Evolutionary conservation across 2,888 invertebrate genomes (phyloP), one percentile per base, ranked within the genome.

Genomic region (Sarcophaga subvicina): DNA sequence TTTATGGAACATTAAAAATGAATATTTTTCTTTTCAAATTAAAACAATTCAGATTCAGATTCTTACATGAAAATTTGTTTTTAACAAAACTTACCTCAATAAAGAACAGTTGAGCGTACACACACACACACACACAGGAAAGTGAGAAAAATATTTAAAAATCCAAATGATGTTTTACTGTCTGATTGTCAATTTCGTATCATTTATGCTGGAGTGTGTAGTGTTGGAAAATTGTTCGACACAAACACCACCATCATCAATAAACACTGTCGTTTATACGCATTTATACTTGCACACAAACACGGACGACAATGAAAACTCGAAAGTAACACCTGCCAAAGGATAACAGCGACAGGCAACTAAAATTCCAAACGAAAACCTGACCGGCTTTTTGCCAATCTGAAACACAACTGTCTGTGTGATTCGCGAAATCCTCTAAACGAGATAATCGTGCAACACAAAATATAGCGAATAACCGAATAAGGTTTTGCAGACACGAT

Each of bases 301-400:
- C 5, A 17, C 4, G 5, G 54, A 17, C 54, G 17, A 54, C 20
- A 64, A 76, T 4, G 20, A 67, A 69, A 22, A 22, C 10, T 37
- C 37, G 45, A 69, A 17, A 66, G 27, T 69, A 81, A 85, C 85
- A 81, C 81, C 85, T 78, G 85, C 85, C 60, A 64, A 17, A 78
- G 83, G 80, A 83, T 66, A 79, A 78, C 75, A 37, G 66, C 73
- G 83, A 75, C 83, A 79, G 80, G 77, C 83, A 71, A 83, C 81
- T 76, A 25, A 84, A 79, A 62, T 72, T 67, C 60, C 54, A 72
- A 63, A 76, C 27, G 71, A 80, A 81, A 84, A 79, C 66, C 81
- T 82, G 79, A 87, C 87, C 87, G 87, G 87, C 87, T 82, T 84
- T 87, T 87, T 79, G 84, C 78, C 63, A 81, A 75, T 78, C 69